Base-by-base conservation (phyloP, 2,113 vertebrate genomes). In the Oceanites oceanicus region DNA sequence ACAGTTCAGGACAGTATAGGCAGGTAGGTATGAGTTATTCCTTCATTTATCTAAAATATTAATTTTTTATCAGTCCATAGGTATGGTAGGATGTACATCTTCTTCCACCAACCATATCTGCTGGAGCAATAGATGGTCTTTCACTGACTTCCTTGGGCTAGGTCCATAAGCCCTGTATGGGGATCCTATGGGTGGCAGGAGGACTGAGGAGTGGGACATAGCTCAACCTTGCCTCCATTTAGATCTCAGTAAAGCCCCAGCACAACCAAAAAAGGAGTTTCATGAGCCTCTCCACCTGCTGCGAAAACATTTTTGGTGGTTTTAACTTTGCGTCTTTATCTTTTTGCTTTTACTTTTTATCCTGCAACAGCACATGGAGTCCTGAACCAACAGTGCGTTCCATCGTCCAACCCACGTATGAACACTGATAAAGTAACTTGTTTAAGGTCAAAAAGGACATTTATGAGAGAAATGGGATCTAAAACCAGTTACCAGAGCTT, bases 371-470 rank as follows among this genome's bases (percentile, higher is more conserved):
- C 86, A 94, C 45, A 0, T 45, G 59, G n/a, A 85, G 83, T 61
- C 66, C 89, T 72, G 75, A 94, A 79, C 70, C 62, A 90, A 89
- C 55, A 79, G 42, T 10, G 4, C 0, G 6, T 87, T 65, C 80
- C 52, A 87, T 50, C 68, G 88, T 91, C 70, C 52, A 32, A 0
- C 5, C 47, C 4, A 5, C 1, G 12, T 42, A 82, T 86, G 95
- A 92, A 95, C 70, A 87, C 50, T 38, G 94, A 92, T 91, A 94
- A 91, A 92, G 75, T 56, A 55, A 84, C 76, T 83, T 10, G 10
- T 68, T 59, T 32, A 89, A 94, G 92, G 94, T 93, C 88, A 94
- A 67, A 90, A 40, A 93, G 86, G 95, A 95, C 88, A 38, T 50
- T 70, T 8, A 19, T 44, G 50, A n/a, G 77, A 95, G 40, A 87